Base-by-base conservation (phyloP, 2,888 invertebrate species). In the Tricholauxania praeusta region DNA sequence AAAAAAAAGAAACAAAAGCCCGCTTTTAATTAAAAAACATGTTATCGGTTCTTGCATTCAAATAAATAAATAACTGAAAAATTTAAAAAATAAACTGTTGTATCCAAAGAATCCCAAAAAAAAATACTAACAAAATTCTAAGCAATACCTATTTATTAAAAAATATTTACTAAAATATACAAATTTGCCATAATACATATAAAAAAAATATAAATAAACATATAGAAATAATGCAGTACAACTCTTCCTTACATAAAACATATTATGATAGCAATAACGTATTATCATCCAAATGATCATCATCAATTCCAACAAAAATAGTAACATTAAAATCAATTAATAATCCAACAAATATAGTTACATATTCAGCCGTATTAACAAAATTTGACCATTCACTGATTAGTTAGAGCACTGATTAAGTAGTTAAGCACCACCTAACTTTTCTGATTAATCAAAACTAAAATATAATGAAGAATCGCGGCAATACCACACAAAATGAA, bases 121-220 rank as follows among this genome's bases (percentile, higher is more conserved):
- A 71, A 66, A 73, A 71, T 71, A 75, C 71, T 55, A 52, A 70
- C 17, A 70, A 66, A 53, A 39, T 60, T 65, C 69, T 32, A 72
- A 66, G 51, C 74, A 72, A 76, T 60, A 72, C 72, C 63, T 39
- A 71, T 75, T 74, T 39, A 74, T 76, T 75, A 72, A 76, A 74
- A 76, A 71, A 76, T 71, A 76, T 65, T 74, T 70, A 52, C 10
- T 5, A 22, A 28, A 39, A 62, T 57, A 49, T 22, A 64, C n/a
- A 66, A 52, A 57, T 47, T 52, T 68, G 51, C 60, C 51, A 53
- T 17, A 62, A 65, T 57, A 65, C 52, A 55, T 48, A 67, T 83
- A 82, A 79, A 83, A 55, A 49, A 32, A n/a, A 64, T n/a, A 8
- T 55, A 66, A 51, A 51, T n/a, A n/a, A n/a, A 28, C 14, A 69